phyloP scores from a whole-genome alignment of 2,113 vertebrate genomes.

The Dicrurus megarhynchus region DNA sequence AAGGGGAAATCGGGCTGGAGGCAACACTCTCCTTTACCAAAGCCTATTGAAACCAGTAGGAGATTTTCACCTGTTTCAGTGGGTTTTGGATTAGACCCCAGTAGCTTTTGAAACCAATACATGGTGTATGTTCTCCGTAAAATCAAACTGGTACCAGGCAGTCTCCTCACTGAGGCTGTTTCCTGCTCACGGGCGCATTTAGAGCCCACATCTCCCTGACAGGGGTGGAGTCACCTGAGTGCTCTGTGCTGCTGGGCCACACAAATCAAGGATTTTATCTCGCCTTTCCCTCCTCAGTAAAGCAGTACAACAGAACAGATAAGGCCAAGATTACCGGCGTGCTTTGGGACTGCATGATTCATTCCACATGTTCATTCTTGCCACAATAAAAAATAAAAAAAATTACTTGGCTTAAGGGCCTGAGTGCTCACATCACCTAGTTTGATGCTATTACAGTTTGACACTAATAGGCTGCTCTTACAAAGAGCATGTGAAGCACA shows the following conservation, averaged over 20 bases:
- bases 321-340: background rate
- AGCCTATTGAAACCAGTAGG: background rate
- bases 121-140: background rate
- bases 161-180: background rate
- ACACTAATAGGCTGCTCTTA: background rate
- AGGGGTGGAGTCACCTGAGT: background rate
- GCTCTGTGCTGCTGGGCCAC: background rate
- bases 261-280: background rate
- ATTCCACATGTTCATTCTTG: background rate
- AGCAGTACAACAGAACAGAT: background rate
- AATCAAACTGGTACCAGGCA: background rate
- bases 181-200: background rate
- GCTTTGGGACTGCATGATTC: background rate
- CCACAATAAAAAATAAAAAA: background rate
- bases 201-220: background rate
- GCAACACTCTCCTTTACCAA: background rate
- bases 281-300: background rate
- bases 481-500: background rate
- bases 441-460: background rate
- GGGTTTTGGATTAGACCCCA: background rate
- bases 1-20: background rate
- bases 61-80: background rate
- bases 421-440: background rate
- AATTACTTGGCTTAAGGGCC: background rate
- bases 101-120: background rate